Conservation (phyloP, 1,140 invertebrate genomes). For the Radopholus similis region DNA sequence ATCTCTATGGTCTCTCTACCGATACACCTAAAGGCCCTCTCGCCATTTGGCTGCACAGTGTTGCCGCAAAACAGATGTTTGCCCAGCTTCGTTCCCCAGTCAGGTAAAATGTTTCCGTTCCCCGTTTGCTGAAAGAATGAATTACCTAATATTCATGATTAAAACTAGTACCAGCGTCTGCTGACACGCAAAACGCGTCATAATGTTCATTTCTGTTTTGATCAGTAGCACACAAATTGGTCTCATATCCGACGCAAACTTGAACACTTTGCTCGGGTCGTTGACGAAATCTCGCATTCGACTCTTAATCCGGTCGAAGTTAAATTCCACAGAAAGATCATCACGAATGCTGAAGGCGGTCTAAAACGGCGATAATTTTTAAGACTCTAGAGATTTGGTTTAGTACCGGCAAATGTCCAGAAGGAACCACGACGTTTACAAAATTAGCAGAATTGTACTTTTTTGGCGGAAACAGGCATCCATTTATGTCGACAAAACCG, state of each 20-base stretch:
- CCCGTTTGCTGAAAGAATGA: not conserved
- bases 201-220: conserved; percentile 12
- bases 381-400: not conserved
- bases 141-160: not conserved
- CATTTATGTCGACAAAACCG: conserved; percentile 21
- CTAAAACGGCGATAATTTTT: not conserved
- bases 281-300: conserved; percentile 13
- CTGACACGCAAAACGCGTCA: conserved; percentile 6
- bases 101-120: not conserved
- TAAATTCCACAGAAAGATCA: conserved; percentile 3
- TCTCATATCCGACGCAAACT: not conserved
- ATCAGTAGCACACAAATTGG: conserved; percentile 7
- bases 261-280: not conserved
- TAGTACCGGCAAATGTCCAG: conserved; percentile 19
- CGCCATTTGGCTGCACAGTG: not conserved
- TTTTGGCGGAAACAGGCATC: conserved; percentile 11
- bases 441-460: conserved; percentile 25
- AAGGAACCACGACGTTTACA: conserved; percentile 8
- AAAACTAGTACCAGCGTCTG: not conserved
- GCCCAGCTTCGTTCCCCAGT: not conserved
- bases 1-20: not conserved
- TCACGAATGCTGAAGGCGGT: not conserved
- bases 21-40: not conserved
- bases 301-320: conserved; percentile 11
- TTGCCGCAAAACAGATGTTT: not conserved